Evolutionary conservation across 2,888 invertebrate genomes (phyloP).

Genomic region (Hypselothyrea guttata): DNA sequence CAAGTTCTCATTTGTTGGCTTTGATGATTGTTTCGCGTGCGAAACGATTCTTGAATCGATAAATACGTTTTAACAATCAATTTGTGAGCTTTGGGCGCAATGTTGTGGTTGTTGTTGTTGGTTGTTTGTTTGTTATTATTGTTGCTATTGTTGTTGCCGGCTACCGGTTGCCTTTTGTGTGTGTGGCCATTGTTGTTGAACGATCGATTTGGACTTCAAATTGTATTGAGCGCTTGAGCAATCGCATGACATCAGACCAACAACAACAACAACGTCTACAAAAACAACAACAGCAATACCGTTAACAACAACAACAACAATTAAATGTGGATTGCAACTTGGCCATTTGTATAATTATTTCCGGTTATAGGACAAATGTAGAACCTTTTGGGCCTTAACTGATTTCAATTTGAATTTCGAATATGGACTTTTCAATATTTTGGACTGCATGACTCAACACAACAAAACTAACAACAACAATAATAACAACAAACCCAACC

Average conservation of each 20-base stretch:
- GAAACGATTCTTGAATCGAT: constrained; percentile 70
- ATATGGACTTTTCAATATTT: constrained; percentile 10
- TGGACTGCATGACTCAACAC: constrained; percentile 12
- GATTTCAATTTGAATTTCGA: neutral
- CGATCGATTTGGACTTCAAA: constrained; percentile 43
- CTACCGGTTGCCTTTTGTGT: constrained; percentile 21
- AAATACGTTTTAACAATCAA: constrained; percentile 60
- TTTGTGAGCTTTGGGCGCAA: constrained; percentile 31
- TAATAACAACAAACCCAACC: constrained; percentile 8
- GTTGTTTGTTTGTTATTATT: constrained; percentile 2
- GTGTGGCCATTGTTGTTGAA: constrained; percentile 23
- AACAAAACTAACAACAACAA: neutral
- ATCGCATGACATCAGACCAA: constrained; percentile 56
- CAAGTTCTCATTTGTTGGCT: constrained; percentile 7
- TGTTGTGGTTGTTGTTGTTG: constrained; percentile 11
- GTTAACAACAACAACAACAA: constrained; percentile 31
- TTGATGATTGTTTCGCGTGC: constrained; percentile 28
- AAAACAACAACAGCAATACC: constrained; percentile 40
- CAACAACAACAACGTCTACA: constrained; percentile 33
- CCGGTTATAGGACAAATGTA: constrained; percentile 40
- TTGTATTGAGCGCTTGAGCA: constrained; percentile 13
- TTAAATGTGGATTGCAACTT: constrained; percentile 62
- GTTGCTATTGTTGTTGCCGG: constrained; percentile 24
- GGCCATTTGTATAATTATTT: constrained; percentile 69
- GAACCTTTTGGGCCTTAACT: constrained; percentile 18